A percentile compares a stretch with the other conserved stretches of the same genome.
phyloP scores from a whole-genome alignment of 92 coral and sea anemone genomes.

The Porites divaricata region DNA sequence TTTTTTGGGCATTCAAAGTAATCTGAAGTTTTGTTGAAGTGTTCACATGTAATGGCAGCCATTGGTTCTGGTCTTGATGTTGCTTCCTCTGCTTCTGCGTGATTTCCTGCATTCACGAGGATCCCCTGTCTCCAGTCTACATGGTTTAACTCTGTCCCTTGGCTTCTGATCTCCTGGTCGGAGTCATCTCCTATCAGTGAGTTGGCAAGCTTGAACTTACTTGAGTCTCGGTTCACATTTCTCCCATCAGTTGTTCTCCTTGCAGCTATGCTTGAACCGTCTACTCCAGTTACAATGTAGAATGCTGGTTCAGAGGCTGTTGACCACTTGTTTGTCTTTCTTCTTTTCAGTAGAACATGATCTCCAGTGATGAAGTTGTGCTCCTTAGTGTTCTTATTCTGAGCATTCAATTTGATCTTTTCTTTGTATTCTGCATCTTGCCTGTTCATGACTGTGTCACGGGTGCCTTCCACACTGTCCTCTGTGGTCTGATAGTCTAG shows the following conservation, averaged over 20 bases:
- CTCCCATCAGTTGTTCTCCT: conserved; percentile 60
- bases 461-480: too few species aligned
- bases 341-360: conserved; percentile 61
- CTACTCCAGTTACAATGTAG: conserved; percentile 58
- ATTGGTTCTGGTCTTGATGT: too few species aligned
- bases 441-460: too few species aligned
- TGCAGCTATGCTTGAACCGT: conserved; percentile 65
- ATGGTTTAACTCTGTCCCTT: background rate
- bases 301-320: conserved; percentile 68
- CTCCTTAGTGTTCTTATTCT: conserved; percentile 26
- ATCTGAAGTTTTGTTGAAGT: too few species aligned
- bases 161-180: conserved; percentile 7
- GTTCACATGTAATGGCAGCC: too few species aligned
- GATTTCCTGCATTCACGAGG: conserved; percentile 20
- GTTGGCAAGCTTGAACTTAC: conserved; percentile 7
- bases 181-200: background rate
- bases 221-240: conserved; percentile 18
- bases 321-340: conserved; percentile 62
- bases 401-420: conserved; percentile 20
- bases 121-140: conserved; percentile 36
- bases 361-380: conserved; percentile 54
- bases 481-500: too few species aligned
- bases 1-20: too few species aligned
- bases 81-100: too few species aligned
- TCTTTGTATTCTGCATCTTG: conserved; percentile 42